A percentile compares a stretch with the other conserved stretches of the same genome.
Evolutionary conservation across 2,797 vertebrate species (phyloP).

Genomic region (Chanos chanos): DNA sequence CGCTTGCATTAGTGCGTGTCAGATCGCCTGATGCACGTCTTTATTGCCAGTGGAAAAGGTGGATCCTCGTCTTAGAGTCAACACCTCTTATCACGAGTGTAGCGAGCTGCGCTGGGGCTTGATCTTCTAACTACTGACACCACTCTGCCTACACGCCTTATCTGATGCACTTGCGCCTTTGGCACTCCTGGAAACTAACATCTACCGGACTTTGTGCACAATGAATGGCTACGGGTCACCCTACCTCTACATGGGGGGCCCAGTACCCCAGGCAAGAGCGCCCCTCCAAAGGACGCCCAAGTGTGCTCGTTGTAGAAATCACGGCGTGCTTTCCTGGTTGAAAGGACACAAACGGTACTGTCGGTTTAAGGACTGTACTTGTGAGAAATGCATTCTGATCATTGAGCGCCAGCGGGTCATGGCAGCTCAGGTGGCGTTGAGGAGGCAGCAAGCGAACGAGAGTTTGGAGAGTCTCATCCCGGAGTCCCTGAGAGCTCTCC

Average conservation of each 20-base stretch:
- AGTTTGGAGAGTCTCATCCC: constrained; percentile 92
- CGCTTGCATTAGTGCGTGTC: constrained; percentile 57
- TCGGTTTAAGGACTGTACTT: constrained; percentile 97
- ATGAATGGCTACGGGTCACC: constrained; percentile 97
- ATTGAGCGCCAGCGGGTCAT: constrained; percentile 95
- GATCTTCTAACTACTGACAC: constrained; percentile 42
- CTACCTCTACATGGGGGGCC: constrained; percentile 92
- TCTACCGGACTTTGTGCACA: constrained; percentile 37
- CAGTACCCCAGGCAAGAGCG: constrained; percentile 88
- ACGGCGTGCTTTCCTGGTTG: constrained; percentile 93
- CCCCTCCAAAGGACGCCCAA: constrained; percentile 93
- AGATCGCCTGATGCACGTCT: constrained; percentile 59
- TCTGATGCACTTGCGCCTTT: constrained; percentile 44
- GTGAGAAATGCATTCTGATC: constrained; percentile 96
- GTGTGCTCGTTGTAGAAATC: constrained; percentile 93
- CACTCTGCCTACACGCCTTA: constrained; percentile 41
- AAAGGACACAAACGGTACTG: constrained; percentile 97
- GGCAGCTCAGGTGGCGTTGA: constrained; percentile 95
- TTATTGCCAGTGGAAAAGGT: constrained; percentile 58
- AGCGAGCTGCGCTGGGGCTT: constrained; percentile 52
- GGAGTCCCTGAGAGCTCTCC: constrained; percentile 81
- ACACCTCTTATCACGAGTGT: constrained; percentile 58
- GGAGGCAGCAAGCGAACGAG: constrained; percentile 93
- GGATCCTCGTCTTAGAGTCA: constrained; percentile 58
- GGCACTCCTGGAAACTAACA: constrained; percentile 32